phyloP scores from a whole-genome alignment of 2,113 vertebrate species.

The Psammodynastes pulverulentus region DNA sequence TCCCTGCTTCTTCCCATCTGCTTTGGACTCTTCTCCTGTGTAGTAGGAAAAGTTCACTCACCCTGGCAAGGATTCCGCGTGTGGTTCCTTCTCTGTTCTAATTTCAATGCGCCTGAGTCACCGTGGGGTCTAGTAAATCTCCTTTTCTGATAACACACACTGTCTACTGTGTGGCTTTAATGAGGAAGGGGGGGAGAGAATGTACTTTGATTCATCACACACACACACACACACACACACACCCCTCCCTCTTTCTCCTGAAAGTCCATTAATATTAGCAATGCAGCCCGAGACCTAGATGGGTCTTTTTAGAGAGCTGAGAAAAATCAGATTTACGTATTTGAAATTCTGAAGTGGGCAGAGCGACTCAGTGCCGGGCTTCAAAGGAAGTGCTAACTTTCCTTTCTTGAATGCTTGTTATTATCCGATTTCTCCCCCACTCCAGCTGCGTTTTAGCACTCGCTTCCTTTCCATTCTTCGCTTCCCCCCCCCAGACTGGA shows the following conservation, averaged over 20 bases:
- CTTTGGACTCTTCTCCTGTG: slow-evolving; percentile 58
- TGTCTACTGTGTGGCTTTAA: slow-evolving; percentile 3
- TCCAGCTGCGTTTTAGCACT: background rate
- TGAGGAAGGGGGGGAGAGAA: slow-evolving; percentile 13
- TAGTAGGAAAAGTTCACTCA: slow-evolving; percentile 62
- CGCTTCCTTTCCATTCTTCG: background rate
- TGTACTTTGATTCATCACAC: slow-evolving; percentile 40
- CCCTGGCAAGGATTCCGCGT: slow-evolving; percentile 60
- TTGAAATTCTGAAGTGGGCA: slow-evolving; percentile 6
- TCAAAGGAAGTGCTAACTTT: background rate
- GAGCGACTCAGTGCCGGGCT: background rate
- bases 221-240: background rate
- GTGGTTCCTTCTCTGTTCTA: slow-evolving; percentile 64
- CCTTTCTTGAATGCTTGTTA: background rate
- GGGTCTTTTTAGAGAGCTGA: background rate
- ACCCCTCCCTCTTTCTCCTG: no score
- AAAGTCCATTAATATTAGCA: background rate
- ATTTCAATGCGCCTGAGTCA: slow-evolving; percentile 64
- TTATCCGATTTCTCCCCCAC: background rate
- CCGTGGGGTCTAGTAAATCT: slow-evolving; percentile 60
- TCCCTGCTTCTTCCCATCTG: slow-evolving; percentile 34
- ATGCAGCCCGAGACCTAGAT: background rate
- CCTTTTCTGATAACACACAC: slow-evolving; percentile 53
- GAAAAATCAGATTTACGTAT: background rate
- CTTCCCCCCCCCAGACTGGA: background rate